Base-by-base conservation (phyloP, 2,888 invertebrate genomes). In the Drosophila pseudotakahashii region DNA sequence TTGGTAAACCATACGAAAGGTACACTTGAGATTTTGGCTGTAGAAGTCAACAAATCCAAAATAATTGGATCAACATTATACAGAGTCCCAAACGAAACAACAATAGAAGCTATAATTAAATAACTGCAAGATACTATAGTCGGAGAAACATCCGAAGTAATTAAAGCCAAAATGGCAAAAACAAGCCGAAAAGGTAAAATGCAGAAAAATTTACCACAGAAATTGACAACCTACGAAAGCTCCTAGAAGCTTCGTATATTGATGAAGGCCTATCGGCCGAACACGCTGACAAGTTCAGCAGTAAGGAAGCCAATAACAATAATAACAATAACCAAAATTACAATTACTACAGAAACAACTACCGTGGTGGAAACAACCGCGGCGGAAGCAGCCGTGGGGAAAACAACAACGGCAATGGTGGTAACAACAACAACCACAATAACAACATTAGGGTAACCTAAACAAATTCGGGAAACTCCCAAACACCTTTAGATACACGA, bases 391-490 rank as follows among this genome's bases (percentile, higher is more conserved):
- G n/a, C 36, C n/a, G 14, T 14, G 14, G 39, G 39, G 41, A 4
- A 41, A 41, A 41, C 41, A 41, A 41, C 10, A 41, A 41, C 16
- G 39, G 44, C 10, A 39, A 39, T 52, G 34, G 34, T 34, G 26
- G 26, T 26, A 39, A 39, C 11, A 39, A 39, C 11, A 9, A 19
- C 14, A 53, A 26, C n/a, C 3, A 14, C 3, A 51, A 39, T 10
- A 52, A 52, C 26, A 41, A 30, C 7, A 39, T 51, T 3, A 51
- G 23, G 7, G 39, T 52, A 39, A 39, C 39, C 37, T 26, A 53
- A 41, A 10, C 7, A 2, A 16, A 16, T 41, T 41, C 41, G 52
- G 52, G 30, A 53, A 53, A 53, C 26, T 41, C 41, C 41, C 41
- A 53, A 53, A 7, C 10, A 13, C 39, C 41, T 53, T 41, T 53